Evolutionary conservation across 1,140 invertebrate species (phyloP), one percentile per base, ranked within the genome.

Genomic region (Ips typographus): DNA sequence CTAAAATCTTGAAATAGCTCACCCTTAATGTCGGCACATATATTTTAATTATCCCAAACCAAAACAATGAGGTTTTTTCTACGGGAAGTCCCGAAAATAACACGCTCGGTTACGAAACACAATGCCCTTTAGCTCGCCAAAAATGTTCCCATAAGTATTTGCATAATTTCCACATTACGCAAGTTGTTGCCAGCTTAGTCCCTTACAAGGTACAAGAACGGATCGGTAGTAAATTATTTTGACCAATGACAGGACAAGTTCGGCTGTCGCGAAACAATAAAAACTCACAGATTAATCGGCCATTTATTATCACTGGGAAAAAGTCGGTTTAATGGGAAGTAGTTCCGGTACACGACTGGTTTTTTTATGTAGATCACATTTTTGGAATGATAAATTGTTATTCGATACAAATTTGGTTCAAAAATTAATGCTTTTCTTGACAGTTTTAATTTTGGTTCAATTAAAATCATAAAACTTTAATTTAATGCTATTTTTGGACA

Each of bases 101-200:
- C 52, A 69, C 67, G 67, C 41, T 57, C 47, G 67, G 67, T 69
- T 56, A 69, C 38, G 43, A 60, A 60, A 8, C 47, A 68, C 65
- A 68, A 68, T 42, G 49, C 38, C 2, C 36, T 37, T 62, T 62
- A 51, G 47, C 60, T 62, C 49, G 43, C 64, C 40, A 65, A 66
- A 68, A 68, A 60, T 60, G 51, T 69, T 69, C 67, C 67, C 67
- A 64, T 44, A 61, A 37, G 7, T 22, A 69, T 69, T 69, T 63
- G 59, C 67, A 69, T 69, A 69, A 69, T 69, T 69, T 69, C 67
- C 51, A 69, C 67, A 69, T 69, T 69, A 69, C 67, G 36, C 42
- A 63, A 69, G 7, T 62, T 69, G 67, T 69, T 69, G 67, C 59
- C 65, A 61, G 65, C 47, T 68, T 42, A 57, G 67, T 38, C 59